Evolutionary conservation across 2,888 invertebrate species (phyloP).

Genomic region (Trissolcus brochymenae): DNA sequence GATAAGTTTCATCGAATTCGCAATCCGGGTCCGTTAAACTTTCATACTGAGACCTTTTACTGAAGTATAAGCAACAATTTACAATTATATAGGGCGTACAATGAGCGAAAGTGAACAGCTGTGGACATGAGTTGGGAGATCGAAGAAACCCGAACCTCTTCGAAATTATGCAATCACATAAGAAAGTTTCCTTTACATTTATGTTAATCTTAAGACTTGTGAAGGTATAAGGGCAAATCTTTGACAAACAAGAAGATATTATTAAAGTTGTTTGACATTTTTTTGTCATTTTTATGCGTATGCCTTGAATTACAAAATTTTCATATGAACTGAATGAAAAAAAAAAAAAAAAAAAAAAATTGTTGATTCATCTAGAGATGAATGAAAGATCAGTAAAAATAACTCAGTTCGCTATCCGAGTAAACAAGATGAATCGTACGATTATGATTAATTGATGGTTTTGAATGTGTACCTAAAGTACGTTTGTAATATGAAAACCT

Average conservation of each 20-base stretch:
- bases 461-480: too few relatives aligned
- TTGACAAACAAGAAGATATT: background rate
- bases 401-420: too few relatives aligned
- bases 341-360: constrained; percentile 3
- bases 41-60: constrained; percentile 38
- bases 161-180: background rate
- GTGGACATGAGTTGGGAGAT: background rate
- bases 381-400: too few relatives aligned
- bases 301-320: too few relatives aligned
- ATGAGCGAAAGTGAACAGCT: constrained; percentile 42
- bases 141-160: background rate
- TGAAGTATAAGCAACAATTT: constrained; percentile 17
- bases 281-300: background rate
- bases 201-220: background rate
- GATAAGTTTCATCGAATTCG: constrained; percentile 1
- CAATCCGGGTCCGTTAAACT: constrained; percentile 25
- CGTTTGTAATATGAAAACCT: too few relatives aligned
- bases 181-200: background rate
- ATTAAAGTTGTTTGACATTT: background rate
- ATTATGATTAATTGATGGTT: too few relatives aligned
- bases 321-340: background rate
- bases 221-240: background rate
- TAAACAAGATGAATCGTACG: too few relatives aligned
- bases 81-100: constrained; percentile 38
- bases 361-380: too few relatives aligned